Percentiles rank a stretch among this genome's conserved stretches.
Evolutionary conservation across 1,140 invertebrate genomes (phyloP).

Genomic region (Idris sp.): DNA sequence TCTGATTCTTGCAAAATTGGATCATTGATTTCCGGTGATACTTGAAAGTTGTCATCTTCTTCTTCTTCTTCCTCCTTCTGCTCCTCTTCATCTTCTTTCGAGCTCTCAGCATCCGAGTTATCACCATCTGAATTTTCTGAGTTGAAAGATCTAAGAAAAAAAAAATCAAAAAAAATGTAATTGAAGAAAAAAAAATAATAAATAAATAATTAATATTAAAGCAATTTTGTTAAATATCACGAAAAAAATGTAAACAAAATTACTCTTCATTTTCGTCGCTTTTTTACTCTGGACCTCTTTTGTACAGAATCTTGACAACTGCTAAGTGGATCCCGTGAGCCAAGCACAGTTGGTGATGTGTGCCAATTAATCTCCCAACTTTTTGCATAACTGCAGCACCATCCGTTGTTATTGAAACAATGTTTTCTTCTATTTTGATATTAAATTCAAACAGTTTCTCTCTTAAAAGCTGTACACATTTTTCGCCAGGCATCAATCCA

Average conservation of each 20-base stretch:
- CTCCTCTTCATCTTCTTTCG: too few species aligned
- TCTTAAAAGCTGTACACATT: too few species aligned
- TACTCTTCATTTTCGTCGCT: slow-evolving; percentile 1
- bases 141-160: too few species aligned
- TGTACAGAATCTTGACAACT: slow-evolving; percentile 33
- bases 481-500: not conserved
- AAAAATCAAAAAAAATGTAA: too few species aligned
- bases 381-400: slow-evolving; percentile 52
- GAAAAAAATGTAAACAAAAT: too few species aligned
- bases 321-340: slow-evolving; percentile 47
- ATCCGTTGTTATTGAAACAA: slow-evolving; percentile 18
- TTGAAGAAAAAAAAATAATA: too few species aligned
- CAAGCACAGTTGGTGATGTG: slow-evolving; percentile 46
- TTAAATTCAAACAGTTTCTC: too few species aligned
- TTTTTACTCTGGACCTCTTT: slow-evolving; percentile 4
- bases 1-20: not conserved
- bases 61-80: not conserved
- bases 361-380: slow-evolving; percentile 33
- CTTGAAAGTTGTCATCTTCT: slow-evolving; percentile 1
- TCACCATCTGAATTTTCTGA: too few species aligned
- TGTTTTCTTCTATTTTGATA: too few species aligned
- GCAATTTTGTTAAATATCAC: too few species aligned
- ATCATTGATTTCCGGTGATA: not conserved
- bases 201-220: too few species aligned
- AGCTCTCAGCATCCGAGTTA: too few species aligned